A percentile compares a stretch with the other conserved stretches of the same genome.
Conservation (phyloP, 2,888 invertebrate species). For the Cryptophagus acutangulus region DNA sequence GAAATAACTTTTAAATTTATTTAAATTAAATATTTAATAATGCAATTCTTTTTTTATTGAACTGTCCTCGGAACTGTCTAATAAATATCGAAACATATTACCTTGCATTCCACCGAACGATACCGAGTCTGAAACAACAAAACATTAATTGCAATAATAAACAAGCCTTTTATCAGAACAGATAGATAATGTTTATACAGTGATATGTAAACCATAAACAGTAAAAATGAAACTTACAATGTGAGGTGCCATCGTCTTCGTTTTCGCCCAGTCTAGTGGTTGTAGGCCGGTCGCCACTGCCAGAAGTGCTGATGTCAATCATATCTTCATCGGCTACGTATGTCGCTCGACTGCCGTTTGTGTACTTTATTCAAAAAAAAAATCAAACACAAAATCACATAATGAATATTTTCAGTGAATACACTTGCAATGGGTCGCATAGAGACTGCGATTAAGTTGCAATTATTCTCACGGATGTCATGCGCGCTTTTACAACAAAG, state of each 20-base stretch:
- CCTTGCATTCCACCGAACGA: slow-evolving; percentile 17
- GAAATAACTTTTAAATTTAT: no score
- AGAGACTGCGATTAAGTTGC: not conserved
- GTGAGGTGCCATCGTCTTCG: slow-evolving; percentile 42
- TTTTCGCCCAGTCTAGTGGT: slow-evolving; percentile 36
- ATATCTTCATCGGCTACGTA: slow-evolving; percentile 58
- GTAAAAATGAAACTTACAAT: slow-evolving; percentile 44
- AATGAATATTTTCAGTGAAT: no score
- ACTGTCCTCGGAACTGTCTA: no score
- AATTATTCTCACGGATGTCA: no score
- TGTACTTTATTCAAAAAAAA: slow-evolving; percentile 8
- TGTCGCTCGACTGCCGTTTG: slow-evolving; percentile 38
- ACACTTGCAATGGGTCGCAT: not conserved
- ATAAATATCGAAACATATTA: no score
- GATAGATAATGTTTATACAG: not conserved
- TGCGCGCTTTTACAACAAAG: not conserved
- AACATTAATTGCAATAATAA: not conserved
- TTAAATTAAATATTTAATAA: no score
- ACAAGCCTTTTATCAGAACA: not conserved
- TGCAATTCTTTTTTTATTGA: no score
- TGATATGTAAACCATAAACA: not conserved
- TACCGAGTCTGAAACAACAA: slow-evolving; percentile 16
- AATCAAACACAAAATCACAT: not conserved
- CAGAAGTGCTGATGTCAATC: slow-evolving; percentile 60
- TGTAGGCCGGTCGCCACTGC: slow-evolving; percentile 21